These are phyloP conservation scores for Turritopsis rubra DNA, from an alignment of 30 jellyfish, hydroid and myxozoan species.

Conservation along the genomic window DNA sequence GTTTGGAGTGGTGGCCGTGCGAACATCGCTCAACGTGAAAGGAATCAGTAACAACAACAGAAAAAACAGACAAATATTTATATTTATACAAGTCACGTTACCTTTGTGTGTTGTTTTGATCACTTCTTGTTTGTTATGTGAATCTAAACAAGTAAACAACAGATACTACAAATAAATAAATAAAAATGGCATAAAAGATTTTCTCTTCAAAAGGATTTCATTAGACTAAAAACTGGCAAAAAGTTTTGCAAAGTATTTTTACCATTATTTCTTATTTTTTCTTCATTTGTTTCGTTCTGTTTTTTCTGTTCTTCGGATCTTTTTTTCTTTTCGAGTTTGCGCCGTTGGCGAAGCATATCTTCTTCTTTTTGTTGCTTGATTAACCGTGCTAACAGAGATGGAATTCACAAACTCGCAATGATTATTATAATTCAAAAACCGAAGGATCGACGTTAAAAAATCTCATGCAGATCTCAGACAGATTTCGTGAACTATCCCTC, in stretches of 20 bases:
- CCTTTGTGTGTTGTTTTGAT: not conserved
- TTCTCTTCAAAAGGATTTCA: too few relatives aligned
- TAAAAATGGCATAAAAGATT: too few relatives aligned
- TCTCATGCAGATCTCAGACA: not conserved
- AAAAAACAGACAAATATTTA: not conserved
- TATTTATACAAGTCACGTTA: not conserved
- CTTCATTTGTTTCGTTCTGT: not conserved
- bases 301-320: slow-evolving; percentile 4
- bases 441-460: not conserved
- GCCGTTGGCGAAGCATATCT: slow-evolving; percentile 14
- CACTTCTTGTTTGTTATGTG: not conserved
- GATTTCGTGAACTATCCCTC: not conserved
- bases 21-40: not conserved
- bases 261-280: not conserved
- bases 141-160: not conserved
- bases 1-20: not conserved
- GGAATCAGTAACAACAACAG: not conserved
- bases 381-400: slow-evolving; percentile 19
- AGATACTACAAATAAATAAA: not conserved
- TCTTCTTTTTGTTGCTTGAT: slow-evolving; percentile 30
- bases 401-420: not conserved
- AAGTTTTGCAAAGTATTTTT: not conserved
- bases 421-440: not conserved
- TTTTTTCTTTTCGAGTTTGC: slow-evolving; percentile 24
- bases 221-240: not conserved